Conservation (phyloP, 2,113 vertebrate species). For the Chunga burmeisteri region DNA sequence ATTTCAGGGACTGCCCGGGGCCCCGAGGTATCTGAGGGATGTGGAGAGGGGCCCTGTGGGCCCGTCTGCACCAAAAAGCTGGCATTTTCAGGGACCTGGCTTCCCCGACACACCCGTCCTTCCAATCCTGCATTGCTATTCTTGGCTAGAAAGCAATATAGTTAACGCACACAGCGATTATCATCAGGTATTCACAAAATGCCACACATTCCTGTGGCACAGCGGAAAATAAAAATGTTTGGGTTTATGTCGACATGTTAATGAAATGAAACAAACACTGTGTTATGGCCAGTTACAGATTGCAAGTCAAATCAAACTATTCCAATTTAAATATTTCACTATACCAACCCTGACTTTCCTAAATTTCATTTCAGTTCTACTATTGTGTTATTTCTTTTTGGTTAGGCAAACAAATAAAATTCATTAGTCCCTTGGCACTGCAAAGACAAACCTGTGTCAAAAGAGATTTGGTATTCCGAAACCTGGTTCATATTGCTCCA, state of each 20-base stretch:
- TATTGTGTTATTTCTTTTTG: background rate
- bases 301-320: background rate
- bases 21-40: background rate
- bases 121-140: background rate
- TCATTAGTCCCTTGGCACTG: background rate
- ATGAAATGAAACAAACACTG: background rate
- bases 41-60: background rate
- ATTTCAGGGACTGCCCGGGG: background rate
- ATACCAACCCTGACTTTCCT: too few relatives aligned
- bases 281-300: background rate
- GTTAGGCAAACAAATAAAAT: background rate
- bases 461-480: background rate
- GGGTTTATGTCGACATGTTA: background rate
- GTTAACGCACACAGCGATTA: background rate
- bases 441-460: background rate
- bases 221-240: background rate
- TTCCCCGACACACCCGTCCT: background rate
- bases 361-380: background rate
- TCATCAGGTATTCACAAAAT: background rate
- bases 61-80: rapidly evolving
- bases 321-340: background rate
- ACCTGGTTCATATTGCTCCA: background rate
- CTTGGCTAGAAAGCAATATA: background rate
- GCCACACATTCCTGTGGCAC: background rate
- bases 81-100: background rate